phyloP scores from a whole-genome alignment of 2,113 vertebrate genomes.

The Suncus etruscus region DNA sequence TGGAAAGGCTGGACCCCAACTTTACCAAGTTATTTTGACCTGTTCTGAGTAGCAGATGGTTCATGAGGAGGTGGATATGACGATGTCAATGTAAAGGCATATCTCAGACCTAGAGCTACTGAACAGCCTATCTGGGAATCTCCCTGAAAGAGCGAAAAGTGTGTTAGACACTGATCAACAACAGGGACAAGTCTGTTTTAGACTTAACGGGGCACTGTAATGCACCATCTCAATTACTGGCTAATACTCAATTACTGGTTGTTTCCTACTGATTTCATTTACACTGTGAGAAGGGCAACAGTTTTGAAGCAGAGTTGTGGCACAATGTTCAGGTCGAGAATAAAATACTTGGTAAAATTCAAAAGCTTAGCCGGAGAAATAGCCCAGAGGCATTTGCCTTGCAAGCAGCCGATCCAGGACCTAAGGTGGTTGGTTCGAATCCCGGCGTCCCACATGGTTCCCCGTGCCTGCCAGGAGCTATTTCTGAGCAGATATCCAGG shows the following conservation, averaged over 20 bases:
- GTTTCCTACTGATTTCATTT: background rate
- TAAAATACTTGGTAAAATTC: conserved; percentile 48
- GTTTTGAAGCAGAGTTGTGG: background rate
- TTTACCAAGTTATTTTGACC: background rate
- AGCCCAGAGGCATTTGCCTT: no score
- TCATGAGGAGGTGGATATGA: background rate
- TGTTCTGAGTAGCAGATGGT: background rate
- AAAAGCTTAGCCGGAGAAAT: background rate
- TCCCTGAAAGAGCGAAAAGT: background rate
- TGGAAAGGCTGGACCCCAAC: background rate
- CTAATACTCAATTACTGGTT: background rate
- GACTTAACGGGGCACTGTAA: background rate
- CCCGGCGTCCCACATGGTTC: no score
- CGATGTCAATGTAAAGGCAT: background rate
- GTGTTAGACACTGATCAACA: background rate
- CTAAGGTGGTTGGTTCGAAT: no score
- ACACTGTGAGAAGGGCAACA: background rate
- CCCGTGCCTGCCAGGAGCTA: no score
- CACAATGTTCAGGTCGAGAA: background rate
- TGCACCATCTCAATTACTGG: background rate
- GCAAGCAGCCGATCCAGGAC: no score
- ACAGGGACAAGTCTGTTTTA: background rate
- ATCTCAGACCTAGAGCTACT: background rate
- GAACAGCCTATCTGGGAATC: background rate
- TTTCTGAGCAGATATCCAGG: no score